phyloP scores from a whole-genome alignment of 2,113 vertebrate genomes.

The Hippopotamus amphibius region DNA sequence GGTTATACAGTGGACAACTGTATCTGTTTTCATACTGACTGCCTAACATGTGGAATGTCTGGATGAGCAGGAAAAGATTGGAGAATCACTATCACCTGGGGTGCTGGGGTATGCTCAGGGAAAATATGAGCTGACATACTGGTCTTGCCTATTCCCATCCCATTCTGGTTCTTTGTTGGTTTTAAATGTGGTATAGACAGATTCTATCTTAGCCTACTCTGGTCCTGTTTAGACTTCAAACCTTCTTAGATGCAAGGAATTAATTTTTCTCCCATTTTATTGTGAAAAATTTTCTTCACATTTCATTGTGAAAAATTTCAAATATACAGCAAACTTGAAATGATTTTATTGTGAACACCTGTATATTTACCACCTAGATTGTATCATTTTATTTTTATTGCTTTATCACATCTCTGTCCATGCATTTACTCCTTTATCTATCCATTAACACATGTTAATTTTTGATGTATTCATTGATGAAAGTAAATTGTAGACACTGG shows the following conservation, averaged over 20 bases:
- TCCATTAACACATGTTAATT: not conserved
- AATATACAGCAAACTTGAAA: not conserved
- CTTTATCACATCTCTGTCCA: not conserved
- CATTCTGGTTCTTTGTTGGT: not conserved
- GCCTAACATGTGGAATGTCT: not conserved
- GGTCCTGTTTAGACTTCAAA: not conserved
- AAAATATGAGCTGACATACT: not conserved
- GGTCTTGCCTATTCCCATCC: not conserved
- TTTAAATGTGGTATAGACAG: not conserved
- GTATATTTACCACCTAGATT: not conserved
- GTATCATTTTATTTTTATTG: slow-evolving; percentile 5
- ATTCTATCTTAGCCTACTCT: not conserved
- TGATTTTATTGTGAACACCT: not conserved
- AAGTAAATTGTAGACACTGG: not conserved
- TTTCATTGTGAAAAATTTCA: slow-evolving; percentile 42
- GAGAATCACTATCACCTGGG: not conserved
- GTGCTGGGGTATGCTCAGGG: not conserved
- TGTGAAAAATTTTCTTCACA: not conserved
- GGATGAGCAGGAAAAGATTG: not conserved
- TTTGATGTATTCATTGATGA: slow-evolving; percentile 15
- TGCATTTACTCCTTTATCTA: not conserved
- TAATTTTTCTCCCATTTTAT: slow-evolving; percentile 27
- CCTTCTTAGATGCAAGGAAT: not conserved
- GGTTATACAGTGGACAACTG: not conserved
- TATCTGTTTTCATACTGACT: not conserved